Evolutionary conservation across 1,140 invertebrate species (phyloP), one percentile per base, ranked within the genome.

Genomic region (Wasmannia auropunctata): DNA sequence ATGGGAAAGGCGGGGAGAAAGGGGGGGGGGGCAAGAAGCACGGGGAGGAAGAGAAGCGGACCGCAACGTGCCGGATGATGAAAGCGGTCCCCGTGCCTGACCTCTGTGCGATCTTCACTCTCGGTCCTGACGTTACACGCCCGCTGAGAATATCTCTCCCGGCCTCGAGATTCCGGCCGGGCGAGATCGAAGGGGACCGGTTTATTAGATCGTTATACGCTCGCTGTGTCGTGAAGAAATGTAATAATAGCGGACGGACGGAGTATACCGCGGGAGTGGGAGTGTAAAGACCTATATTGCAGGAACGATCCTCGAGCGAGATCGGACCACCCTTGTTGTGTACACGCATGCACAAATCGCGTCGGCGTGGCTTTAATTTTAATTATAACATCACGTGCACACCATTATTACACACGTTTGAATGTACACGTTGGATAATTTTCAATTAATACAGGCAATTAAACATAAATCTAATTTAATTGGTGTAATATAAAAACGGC

Each of bases 91-190:
- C 69, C 85, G 85, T 89, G 79, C 77, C 81, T 92, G 92, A 92
- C 92, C 93, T 91, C 83, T 84, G 75, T 58, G 79, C 87, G 86
- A 91, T 93, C 92, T 93, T 93, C 90, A 91, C 91, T 92, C 91
- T 93, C 90, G 69, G 67, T 85, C 69, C 54, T 58, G 69, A 11
- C 49, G 28, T 37, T 74, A 46, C 46, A 43, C 67, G 54, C 67
- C 79, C 51, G 67, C 49, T n/a, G 37, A 56, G 79, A 72, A 58
- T 81, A 81, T 81, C 65, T 43, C n/a, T n/a, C n/a, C 67, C 60
- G 60, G 63, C 31, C 49, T 72, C 69, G 70, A 84, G 80, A 72
- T 46, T 70, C 58, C 63, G 37, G 51, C 62, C 60, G 37, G 56
- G 25, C 63, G 56, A 31, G 67, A 81, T 81, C 63, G 79, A 83